Percentiles rank a stretch among this genome's conserved stretches.
Evolutionary conservation across 2,797 vertebrate genomes (phyloP).

Genomic region (Gephyroberyx darwinii): DNA sequence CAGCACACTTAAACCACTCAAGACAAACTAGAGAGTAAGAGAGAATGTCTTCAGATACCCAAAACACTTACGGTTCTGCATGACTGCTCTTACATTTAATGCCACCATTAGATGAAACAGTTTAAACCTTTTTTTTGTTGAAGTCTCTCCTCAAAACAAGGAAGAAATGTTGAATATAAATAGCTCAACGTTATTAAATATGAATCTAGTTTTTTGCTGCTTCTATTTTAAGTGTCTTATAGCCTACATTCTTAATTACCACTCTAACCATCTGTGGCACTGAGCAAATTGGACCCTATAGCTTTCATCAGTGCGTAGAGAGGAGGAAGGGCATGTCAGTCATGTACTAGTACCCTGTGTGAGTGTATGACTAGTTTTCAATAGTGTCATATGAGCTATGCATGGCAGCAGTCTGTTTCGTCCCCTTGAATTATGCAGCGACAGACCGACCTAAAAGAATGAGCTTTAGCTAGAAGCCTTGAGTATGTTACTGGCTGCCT

Average conservation of each 20-base stretch:
- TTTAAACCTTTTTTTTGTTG: slow-evolving; percentile 10
- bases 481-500: slow-evolving; percentile 58
- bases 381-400: slow-evolving; percentile 18
- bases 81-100: slow-evolving; percentile 51
- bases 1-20: slow-evolving; percentile 37
- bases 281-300: slow-evolving; percentile 56
- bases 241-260: slow-evolving; percentile 63
- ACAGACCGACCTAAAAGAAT: slow-evolving; percentile 53
- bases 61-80: slow-evolving; percentile 52
- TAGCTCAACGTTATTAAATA: slow-evolving; percentile 53
- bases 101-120: slow-evolving; percentile 34
- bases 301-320: slow-evolving; percentile 49
- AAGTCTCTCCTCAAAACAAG: slow-evolving; percentile 14
- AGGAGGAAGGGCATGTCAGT: slow-evolving; percentile 21
- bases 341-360: slow-evolving; percentile 16
- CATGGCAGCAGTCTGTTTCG: slow-evolving; percentile 47
- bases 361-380: slow-evolving; percentile 35
- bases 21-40: slow-evolving; percentile 33
- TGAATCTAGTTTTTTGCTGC: slow-evolving; percentile 44
- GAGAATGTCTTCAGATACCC: slow-evolving; percentile 54
- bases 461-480: slow-evolving; percentile 61
- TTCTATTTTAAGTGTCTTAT: slow-evolving; percentile 62
- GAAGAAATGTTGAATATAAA: slow-evolving; percentile 51
- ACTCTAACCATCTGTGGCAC: slow-evolving; percentile 52
- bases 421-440: slow-evolving; percentile 72